Percentiles rank a stretch among this genome's conserved stretches.
Conservation (phyloP, 1,140 invertebrate species). For the Lordiphosa stackelbergi region DNA sequence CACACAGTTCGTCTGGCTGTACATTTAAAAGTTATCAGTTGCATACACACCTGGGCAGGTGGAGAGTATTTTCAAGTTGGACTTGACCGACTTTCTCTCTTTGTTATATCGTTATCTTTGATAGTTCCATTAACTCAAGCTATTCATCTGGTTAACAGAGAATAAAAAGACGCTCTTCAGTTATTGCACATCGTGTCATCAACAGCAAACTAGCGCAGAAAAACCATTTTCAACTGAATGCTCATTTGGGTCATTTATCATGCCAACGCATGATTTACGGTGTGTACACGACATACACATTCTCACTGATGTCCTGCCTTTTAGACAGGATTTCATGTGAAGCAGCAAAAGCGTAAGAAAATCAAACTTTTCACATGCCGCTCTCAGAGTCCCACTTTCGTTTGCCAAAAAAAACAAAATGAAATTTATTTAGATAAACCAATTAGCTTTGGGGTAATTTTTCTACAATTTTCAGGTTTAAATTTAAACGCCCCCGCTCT, state of each 20-base stretch:
- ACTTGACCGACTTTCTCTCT: too few species aligned
- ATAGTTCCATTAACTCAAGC: conserved; percentile 3
- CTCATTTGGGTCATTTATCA: conserved; percentile 6
- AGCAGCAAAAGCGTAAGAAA: not conserved
- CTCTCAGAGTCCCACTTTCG: too few species aligned
- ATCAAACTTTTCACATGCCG: too few species aligned
- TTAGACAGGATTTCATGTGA: not conserved
- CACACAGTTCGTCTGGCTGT: too few species aligned
- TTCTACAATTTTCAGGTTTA: conserved; percentile 1
- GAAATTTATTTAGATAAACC: too few species aligned
- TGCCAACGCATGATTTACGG: conserved; percentile 12
- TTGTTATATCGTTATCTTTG: not conserved
- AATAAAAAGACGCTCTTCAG: conserved; percentile 6
- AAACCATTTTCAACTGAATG: too few species aligned
- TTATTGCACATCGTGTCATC: not conserved
- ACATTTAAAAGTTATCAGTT: too few species aligned
- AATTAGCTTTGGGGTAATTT: too few species aligned
- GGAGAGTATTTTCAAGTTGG: too few species aligned
- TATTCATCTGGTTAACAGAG: not conserved
- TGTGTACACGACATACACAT: conserved; percentile 5
- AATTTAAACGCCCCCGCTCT: not conserved
- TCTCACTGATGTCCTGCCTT: conserved; percentile 10
- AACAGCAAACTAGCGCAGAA: too few species aligned
- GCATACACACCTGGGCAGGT: too few species aligned
- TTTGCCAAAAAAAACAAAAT: too few species aligned